Evolutionary conservation across 1,140 invertebrate genomes (phyloP).

Genomic region (Trissolcus basalis): DNA sequence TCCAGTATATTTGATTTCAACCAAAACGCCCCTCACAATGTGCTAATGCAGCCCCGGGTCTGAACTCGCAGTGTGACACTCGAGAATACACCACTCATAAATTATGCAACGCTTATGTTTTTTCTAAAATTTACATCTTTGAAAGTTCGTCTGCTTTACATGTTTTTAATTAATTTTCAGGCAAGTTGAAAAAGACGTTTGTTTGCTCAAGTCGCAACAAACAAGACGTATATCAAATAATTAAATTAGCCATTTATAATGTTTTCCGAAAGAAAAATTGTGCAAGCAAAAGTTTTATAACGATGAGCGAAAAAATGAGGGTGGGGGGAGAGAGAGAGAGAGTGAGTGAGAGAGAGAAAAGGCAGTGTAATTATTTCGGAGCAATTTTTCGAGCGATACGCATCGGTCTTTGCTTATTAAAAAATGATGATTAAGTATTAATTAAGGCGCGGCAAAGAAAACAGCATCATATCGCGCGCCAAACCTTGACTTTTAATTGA

Average conservation of each 20-base stretch:
- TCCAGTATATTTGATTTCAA: slow-evolving; percentile 17
- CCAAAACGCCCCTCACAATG: neutral
- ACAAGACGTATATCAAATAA: slow-evolving; percentile 26
- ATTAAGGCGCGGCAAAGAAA: slow-evolving; percentile 48
- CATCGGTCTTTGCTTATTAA: slow-evolving; percentile 51
- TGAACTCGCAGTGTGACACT: slow-evolving; percentile 23
- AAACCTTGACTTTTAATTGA: slow-evolving; percentile 61
- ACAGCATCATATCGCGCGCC: slow-evolving; percentile 51
- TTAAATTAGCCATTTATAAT: slow-evolving; percentile 10
- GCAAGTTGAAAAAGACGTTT: slow-evolving; percentile 1
- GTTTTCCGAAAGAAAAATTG: neutral
- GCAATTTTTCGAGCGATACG: slow-evolving; percentile 45
- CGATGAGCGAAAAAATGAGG: neutral
- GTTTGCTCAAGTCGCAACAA: slow-evolving; percentile 16
- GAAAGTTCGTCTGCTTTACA: slow-evolving; percentile 25
- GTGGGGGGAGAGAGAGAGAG: slow-evolving; percentile 17
- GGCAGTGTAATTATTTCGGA: slow-evolving; percentile 30
- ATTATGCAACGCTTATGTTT: slow-evolving; percentile 48
- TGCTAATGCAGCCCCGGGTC: slow-evolving; percentile 4
- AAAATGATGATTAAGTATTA: slow-evolving; percentile 57
- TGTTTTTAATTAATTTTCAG: slow-evolving; percentile 39
- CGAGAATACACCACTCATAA: slow-evolving; percentile 36
- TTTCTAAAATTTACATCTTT: slow-evolving; percentile 39
- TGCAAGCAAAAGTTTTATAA: neutral
- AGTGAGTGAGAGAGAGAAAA: slow-evolving; percentile 4